phyloP scores from a whole-genome alignment of 2,113 vertebrate genomes.

The Poeciliopsis occidentalis region DNA sequence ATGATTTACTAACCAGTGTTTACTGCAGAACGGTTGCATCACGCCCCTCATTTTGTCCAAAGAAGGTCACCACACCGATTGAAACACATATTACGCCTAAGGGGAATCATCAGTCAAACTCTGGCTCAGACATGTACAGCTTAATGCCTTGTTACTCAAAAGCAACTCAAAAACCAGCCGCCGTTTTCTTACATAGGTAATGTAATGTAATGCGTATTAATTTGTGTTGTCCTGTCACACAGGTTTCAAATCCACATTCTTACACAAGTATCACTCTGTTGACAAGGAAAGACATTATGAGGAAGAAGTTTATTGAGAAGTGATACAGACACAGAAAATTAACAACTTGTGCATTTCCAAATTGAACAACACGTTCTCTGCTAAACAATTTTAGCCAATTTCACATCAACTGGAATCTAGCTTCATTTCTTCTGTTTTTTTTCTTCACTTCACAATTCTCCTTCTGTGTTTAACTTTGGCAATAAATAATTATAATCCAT shows the following conservation, averaged over 20 bases:
- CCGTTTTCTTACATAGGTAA: neutral
- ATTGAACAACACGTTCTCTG: constrained; percentile 87
- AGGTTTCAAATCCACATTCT: neutral
- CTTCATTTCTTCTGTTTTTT: constrained; percentile 41
- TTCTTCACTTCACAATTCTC: constrained; percentile 49
- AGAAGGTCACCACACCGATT: neutral
- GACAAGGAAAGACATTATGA: constrained; percentile 51
- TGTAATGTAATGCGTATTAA: neutral
- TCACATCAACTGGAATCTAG: constrained; percentile 76
- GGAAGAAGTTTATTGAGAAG: constrained; percentile 79
- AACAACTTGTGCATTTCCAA: constrained; percentile 94
- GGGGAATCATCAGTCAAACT: too few species aligned
- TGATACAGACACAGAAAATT: constrained; percentile 81
- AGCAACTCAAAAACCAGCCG: neutral
- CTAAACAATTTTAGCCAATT: constrained; percentile 83
- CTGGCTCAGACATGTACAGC: neutral
- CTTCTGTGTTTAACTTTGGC: constrained; percentile 79
- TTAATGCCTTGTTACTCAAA: neutral
- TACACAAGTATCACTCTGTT: constrained; percentile 11
- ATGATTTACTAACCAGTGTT: neutral
- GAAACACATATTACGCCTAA: too few species aligned
- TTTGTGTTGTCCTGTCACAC: neutral
- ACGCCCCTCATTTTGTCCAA: too few species aligned
- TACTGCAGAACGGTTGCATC: neutral
- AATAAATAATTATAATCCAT: constrained; percentile 77